Base-by-base conservation (phyloP, 2,797 vertebrate genomes). In the Ptychobarbus kaznakovi region DNA sequence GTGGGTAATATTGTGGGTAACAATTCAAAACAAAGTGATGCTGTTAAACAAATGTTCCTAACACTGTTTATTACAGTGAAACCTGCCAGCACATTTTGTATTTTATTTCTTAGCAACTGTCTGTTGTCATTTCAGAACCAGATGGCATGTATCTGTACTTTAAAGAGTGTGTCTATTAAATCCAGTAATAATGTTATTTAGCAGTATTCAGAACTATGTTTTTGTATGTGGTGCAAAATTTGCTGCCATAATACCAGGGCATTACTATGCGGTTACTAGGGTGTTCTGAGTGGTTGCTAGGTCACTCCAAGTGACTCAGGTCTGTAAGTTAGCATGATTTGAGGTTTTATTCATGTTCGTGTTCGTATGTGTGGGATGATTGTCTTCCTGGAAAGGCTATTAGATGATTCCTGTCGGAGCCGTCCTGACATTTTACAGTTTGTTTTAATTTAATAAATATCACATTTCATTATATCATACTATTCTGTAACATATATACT, bases 61-160 rank as follows among this genome's bases (percentile, higher is more conserved):
- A 32, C 76, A 58, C 20, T 1, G 66, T 72, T 72, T 77, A 78
- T 40, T 53, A 56, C 13, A 38, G 44, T 20, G 49, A 42, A 84
- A 78, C 28, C 63, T 69, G 63, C 74, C 82, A 70, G 68, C 46
- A 28, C 49, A n/a, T 66, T 69, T 83, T 28, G 61, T 76, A 20
- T 25, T 46, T 13, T 46, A 32, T 28, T 49, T 22, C 35, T 10
- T 28, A 20, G 53, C 56, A 61, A 61, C 42, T 83, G 42, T 10
- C 40, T 42, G 16, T 75, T 83, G 25, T 77, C 73, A 83, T 20
- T n/a, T 5, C 40, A 38, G 65, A 56, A 84, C 61, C 74, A 84
- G 82, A 83, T 76, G 82, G 22, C 72, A 83, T 76, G 66, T 83
- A 12, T 40, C 61, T 40, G 61, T 40, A 40, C 20, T 42, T 66